phyloP scores from a whole-genome alignment of 1,140 invertebrate genomes.

The Adelges cooleyi region DNA sequence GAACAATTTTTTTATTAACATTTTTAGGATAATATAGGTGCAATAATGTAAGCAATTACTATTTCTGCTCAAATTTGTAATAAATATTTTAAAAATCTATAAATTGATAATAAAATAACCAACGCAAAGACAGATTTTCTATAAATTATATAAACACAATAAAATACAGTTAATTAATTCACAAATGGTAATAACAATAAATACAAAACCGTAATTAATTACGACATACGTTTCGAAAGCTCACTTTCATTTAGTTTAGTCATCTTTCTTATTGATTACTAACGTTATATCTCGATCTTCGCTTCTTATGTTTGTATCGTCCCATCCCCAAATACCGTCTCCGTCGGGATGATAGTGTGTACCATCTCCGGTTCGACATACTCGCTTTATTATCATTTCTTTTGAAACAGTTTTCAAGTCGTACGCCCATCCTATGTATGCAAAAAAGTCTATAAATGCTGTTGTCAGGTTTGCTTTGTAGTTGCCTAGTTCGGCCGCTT shows the following conservation, averaged over 20 bases:
- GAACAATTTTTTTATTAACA: too few species aligned
- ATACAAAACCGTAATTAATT: too few species aligned
- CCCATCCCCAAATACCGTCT: conserved; percentile 61
- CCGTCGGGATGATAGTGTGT: conserved; percentile 39
- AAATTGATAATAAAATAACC: too few species aligned
- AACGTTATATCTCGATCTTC: conserved; percentile 52
- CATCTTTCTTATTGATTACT: conserved; percentile 26
- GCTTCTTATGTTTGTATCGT: conserved; percentile 58
- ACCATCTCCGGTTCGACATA: conserved; percentile 53
- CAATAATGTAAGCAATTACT: too few species aligned
- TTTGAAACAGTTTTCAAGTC: conserved; percentile 53
- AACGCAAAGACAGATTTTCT: too few species aligned
- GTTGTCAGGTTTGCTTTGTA: conserved; percentile 70
- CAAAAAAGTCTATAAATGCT: conserved; percentile 55
- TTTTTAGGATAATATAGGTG: too few species aligned
- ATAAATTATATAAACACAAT: too few species aligned
- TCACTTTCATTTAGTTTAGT: conserved; percentile 3
- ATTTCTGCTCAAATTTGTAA: too few species aligned
- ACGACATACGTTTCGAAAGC: too few species aligned
- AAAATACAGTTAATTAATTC: too few species aligned
- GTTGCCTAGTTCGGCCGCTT: conserved; percentile 65
- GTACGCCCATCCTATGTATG: conserved; percentile 63
- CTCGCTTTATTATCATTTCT: conserved; percentile 44
- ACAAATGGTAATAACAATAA: too few species aligned
- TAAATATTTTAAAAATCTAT: too few species aligned